These are phyloP conservation scores for Lepilemur ruficaudatus DNA, from an alignment of 2,797 vertebrate species.

Conservation along the genomic window DNA sequence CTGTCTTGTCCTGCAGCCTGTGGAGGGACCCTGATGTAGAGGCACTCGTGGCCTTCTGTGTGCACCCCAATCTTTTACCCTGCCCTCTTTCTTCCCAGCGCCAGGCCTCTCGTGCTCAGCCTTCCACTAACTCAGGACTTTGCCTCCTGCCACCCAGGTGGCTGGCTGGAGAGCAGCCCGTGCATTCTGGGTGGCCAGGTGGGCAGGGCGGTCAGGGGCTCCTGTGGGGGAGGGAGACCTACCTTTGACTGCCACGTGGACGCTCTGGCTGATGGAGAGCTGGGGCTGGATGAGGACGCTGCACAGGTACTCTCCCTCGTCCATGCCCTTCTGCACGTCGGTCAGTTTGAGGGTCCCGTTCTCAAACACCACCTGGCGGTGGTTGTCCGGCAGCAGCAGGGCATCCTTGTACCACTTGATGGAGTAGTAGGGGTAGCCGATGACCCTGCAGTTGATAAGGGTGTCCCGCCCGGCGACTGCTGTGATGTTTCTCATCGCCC, in stretches of 20 bases:
- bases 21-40: not conserved
- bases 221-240: not conserved
- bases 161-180: rapidly evolving
- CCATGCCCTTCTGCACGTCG: constrained; percentile 98
- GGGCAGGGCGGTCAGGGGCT: rapidly evolving
- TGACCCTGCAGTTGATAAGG: constrained; percentile 98
- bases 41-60: not conserved
- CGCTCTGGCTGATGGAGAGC: constrained; percentile 97
- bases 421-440: constrained; percentile 98
- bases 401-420: constrained; percentile 99
- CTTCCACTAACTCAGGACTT: not conserved
- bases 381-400: constrained; percentile 96
- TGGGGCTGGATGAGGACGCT: constrained; percentile 98
- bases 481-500: constrained; percentile 96
- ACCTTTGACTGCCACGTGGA: constrained; percentile 98
- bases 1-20: not conserved
- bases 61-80: not conserved
- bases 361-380: constrained; percentile 98
- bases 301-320: constrained; percentile 97
- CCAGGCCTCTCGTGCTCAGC: not conserved
- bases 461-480: constrained; percentile 96
- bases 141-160: not conserved
- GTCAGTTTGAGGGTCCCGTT: constrained; percentile 97
- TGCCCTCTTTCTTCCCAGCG: not conserved
- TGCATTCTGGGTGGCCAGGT: rapidly evolving